Percentiles rank a stretch among this genome's conserved stretches.
phyloP scores from a whole-genome alignment of 1,140 invertebrate species.

The Papilio helenus region DNA sequence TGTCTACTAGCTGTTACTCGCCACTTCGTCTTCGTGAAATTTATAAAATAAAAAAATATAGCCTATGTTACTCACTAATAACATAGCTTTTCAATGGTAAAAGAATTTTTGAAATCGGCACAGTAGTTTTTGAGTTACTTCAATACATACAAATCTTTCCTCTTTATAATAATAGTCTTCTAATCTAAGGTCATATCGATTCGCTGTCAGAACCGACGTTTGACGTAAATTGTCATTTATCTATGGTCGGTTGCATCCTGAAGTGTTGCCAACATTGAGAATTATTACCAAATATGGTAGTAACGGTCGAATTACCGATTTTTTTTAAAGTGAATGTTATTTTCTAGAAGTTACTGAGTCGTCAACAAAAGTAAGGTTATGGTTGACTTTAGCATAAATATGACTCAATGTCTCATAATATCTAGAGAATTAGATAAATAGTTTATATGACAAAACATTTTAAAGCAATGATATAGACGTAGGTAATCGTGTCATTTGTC shows the following conservation, averaged over 20 bases:
- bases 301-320: neutral
- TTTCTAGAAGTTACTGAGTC: neutral
- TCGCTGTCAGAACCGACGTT: conserved; percentile 59
- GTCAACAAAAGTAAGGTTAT: neutral
- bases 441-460: neutral
- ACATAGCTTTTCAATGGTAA: too few relatives aligned
- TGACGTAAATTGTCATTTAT: conserved; percentile 2
- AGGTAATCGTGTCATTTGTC: neutral
- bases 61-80: too few relatives aligned
- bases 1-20: neutral
- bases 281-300: neutral
- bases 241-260: neutral
- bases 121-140: too few relatives aligned
- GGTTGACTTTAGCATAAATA: neutral
- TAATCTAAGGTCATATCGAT: conserved; percentile 50
- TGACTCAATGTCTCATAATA: neutral
- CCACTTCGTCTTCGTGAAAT: too few relatives aligned
- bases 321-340: neutral
- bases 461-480: neutral
- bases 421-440: neutral
- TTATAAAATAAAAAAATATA: too few relatives aligned
- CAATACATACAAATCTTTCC: too few relatives aligned
- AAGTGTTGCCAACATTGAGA: neutral
- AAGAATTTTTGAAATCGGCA: too few relatives aligned
- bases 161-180: too few relatives aligned